A percentile compares a stretch with the other conserved stretches of the same genome.
Conservation (phyloP, 2,888 invertebrate species). For the Ormyrus rosae region DNA sequence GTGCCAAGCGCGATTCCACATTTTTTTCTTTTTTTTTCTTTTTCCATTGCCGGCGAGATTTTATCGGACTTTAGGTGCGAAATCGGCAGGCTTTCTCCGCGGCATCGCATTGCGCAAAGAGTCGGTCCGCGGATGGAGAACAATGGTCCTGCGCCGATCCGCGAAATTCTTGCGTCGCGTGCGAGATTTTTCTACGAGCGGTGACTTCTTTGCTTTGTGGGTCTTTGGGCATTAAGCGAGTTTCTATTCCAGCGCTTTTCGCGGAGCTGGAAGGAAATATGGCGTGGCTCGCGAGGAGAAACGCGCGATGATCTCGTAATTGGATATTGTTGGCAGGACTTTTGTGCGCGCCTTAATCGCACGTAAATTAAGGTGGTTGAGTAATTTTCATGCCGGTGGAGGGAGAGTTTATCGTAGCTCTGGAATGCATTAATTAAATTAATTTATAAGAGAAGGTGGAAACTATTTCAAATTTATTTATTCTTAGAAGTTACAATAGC, state of each 20-base stretch:
- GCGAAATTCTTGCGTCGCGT: constrained; percentile 20
- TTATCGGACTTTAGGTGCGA: constrained; percentile 37
- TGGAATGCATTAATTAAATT: neutral
- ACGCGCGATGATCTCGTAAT: constrained; percentile 23
- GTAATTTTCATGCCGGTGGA: too few species aligned
- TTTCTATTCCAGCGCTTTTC: constrained; percentile 19
- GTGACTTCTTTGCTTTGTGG: neutral
- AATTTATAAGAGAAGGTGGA: too few species aligned
- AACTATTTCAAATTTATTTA: too few species aligned
- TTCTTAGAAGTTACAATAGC: too few species aligned
- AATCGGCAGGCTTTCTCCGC: constrained; percentile 41
- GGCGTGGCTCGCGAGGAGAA: neutral
- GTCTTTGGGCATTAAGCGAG: constrained; percentile 13
- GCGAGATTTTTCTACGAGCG: constrained; percentile 40
- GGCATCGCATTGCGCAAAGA: constrained; percentile 10
- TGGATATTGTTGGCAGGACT: constrained; percentile 35
- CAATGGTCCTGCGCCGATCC: constrained; percentile 25
- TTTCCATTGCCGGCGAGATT: constrained; percentile 4
- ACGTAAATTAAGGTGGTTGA: neutral
- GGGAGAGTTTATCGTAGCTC: neutral
- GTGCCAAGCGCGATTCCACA: neutral
- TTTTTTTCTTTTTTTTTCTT: neutral
- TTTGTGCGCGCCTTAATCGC: neutral
- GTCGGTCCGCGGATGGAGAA: neutral
- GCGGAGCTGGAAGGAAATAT: neutral